phyloP scores from a whole-genome alignment of 2,888 invertebrate genomes.

The Cantharis lateralis region DNA sequence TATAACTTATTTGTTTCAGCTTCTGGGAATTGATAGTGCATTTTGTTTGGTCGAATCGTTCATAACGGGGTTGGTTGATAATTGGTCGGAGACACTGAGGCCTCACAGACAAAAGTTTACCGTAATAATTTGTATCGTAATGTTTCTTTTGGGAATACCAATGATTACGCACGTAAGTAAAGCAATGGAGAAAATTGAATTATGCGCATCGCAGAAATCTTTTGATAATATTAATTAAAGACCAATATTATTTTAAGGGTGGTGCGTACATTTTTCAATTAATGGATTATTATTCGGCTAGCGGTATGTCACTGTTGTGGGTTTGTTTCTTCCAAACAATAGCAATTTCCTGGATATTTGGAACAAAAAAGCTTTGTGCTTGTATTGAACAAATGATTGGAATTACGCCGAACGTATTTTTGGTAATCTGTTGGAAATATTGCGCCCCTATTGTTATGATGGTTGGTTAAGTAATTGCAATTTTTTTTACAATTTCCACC shows the following conservation, averaged over 20 bases:
- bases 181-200: not conserved
- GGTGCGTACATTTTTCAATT: constrained; percentile 91
- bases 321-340: constrained; percentile 67
- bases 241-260: constrained; percentile 60
- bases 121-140: constrained; percentile 74
- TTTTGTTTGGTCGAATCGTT: constrained; percentile 71
- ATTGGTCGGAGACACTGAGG: constrained; percentile 61
- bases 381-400: constrained; percentile 70
- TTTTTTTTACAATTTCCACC: not conserved
- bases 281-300: constrained; percentile 74
- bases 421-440: constrained; percentile 65
- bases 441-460: constrained; percentile 64
- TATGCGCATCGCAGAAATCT: not conserved
- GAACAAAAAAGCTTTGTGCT: constrained; percentile 62
- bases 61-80: constrained; percentile 63
- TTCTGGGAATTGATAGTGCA: constrained; percentile 76
- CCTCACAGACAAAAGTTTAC: constrained; percentile 70
- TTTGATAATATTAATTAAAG: not conserved
- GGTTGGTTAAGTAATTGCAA: constrained; percentile 54
- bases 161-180: constrained; percentile 78
- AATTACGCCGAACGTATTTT: constrained; percentile 59
- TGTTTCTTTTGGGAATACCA: constrained; percentile 84
- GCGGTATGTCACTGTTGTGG: constrained; percentile 64
- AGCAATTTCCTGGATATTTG: constrained; percentile 65
- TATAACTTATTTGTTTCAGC: constrained; percentile 53